Percentiles rank a stretch among this genome's conserved stretches.
These are phyloP conservation scores for Hydropsyche betteni DNA, from an alignment of 2,888 invertebrate species.

Conservation along the genomic window DNA sequence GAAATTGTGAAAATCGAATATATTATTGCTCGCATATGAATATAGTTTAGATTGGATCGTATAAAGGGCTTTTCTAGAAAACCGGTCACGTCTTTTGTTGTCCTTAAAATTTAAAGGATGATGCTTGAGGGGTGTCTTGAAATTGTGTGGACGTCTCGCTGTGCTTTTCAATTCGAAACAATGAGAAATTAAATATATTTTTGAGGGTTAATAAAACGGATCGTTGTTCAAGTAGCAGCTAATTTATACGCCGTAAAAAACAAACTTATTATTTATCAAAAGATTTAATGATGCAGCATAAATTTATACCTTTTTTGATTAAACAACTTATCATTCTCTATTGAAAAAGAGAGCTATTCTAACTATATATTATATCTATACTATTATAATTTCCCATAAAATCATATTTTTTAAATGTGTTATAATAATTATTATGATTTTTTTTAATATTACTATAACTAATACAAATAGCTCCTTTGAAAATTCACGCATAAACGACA, in stretches of 20 bases:
- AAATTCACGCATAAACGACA: too few species aligned
- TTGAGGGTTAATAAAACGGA: conserved; percentile 4
- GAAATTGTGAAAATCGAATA: neutral
- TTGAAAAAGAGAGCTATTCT: too few species aligned
- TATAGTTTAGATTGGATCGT: neutral
- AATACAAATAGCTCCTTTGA: too few species aligned
- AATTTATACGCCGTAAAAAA: conserved; percentile 5
- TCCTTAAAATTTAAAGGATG: conserved; percentile 27
- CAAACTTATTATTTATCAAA: too few species aligned
- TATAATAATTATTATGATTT: too few species aligned
- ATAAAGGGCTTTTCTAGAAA: conserved; percentile 19
- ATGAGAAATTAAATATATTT: conserved; percentile 12
- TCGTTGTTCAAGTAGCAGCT: conserved; percentile 15
- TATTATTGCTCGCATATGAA: neutral
- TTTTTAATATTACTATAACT: too few species aligned
- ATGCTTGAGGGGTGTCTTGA: conserved; percentile 37
- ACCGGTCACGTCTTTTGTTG: conserved; percentile 40
- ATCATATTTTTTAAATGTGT: too few species aligned
- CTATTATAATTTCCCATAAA: too few species aligned
- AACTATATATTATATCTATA: too few species aligned
- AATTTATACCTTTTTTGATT: too few species aligned
- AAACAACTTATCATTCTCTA: too few species aligned
- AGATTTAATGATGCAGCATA: too few species aligned
- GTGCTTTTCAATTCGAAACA: conserved; percentile 23
- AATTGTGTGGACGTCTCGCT: conserved; percentile 5